Base-by-base conservation (phyloP, 2,113 vertebrate species). In the Scortum barcoo region DNA sequence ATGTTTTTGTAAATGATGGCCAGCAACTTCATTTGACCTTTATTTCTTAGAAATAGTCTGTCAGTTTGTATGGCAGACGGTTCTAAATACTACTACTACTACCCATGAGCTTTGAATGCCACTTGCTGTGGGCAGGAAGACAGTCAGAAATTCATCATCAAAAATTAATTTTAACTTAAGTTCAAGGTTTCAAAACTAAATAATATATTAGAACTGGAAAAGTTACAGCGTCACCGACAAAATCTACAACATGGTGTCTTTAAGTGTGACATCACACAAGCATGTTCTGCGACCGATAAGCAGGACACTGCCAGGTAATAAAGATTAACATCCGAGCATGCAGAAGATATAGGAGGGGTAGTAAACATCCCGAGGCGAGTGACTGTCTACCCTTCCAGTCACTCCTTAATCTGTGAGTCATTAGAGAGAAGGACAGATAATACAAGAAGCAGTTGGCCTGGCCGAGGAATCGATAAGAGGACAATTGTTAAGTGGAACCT, bases 301-400 rank as follows among this genome's bases (percentile, higher is more conserved):
- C 83, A 54, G 44, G 51, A 85, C 48, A n/a, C 67, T 51, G 69
- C 53, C 20, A 22, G 53, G 28, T 72, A 44, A 88, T 90, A 90
- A 92, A 93, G 90, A 92, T 90, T 65, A 83, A 69, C 86, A 73
- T 82, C 76, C 60, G 22, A 61, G 20, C 20, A 26, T 42, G 54
- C 36, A 58, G 67, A 42, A 77, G 76, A 91, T 70, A 61, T 19
- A 68, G 48, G 61, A 44, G 38, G 19, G 50, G 77, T 63, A 17
- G 19, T 91, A 88, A 91, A 92, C 73, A 54, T 75, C 38, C 19
- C 1, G 26, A 72, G 63, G 33, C 48, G 7, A 65, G 56, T 56
- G 65, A 26, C 69, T 28, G 51, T 33, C 38, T 67, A 30, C 42
- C 28, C 26, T 5, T 60, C 28, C 54, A 70, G 76, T 79, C 60